A percentile compares a stretch with the other conserved stretches of the same genome.
Conservation (phyloP, 2,797 vertebrate species). For the Spinibarbus caldwelli region DNA sequence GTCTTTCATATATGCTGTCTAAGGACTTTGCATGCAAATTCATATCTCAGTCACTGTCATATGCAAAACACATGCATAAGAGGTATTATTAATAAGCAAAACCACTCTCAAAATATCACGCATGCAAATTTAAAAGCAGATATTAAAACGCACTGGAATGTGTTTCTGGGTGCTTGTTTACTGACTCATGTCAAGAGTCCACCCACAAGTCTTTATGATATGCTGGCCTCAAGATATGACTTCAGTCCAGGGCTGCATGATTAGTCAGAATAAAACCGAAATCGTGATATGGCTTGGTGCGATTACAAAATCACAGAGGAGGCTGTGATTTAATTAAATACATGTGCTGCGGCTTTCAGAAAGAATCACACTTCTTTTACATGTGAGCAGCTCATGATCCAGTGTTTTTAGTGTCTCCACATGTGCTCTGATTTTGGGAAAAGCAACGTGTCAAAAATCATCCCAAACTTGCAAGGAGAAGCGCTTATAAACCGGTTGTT, state of each 20-base stretch:
- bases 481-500: too few relatives aligned
- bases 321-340: not conserved
- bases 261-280: not conserved
- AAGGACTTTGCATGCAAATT: not conserved
- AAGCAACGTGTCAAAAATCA: not conserved
- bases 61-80: slow-evolving; percentile 1
- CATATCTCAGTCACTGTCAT: not conserved
- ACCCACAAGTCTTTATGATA: not conserved
- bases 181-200: not conserved
- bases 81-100: not conserved
- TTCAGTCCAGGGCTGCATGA: not conserved
- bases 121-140: slow-evolving; percentile 1
- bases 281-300: not conserved
- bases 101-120: not conserved
- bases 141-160: not conserved
- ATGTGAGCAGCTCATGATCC: not conserved
- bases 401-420: not conserved
- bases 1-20: not conserved
- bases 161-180: not conserved
- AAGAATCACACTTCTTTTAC: not conserved
- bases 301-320: not conserved
- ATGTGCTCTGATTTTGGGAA: not conserved
- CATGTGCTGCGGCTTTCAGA: not conserved
- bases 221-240: not conserved
- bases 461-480: not conserved